phyloP scores from a whole-genome alignment of 2,888 invertebrate species.

The Drosophila prolongata region DNA sequence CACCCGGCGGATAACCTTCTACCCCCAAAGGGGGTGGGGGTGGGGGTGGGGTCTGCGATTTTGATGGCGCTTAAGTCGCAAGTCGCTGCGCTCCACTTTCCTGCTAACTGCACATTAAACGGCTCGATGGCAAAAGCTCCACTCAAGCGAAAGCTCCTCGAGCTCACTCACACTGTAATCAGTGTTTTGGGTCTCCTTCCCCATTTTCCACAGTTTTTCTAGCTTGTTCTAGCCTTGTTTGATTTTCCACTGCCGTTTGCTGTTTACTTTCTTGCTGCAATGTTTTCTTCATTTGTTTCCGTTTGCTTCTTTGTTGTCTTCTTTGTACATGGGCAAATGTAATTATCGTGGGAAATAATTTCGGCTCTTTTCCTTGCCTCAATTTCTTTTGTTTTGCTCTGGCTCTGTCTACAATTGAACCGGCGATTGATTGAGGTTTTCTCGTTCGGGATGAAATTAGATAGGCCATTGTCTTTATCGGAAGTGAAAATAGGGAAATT shows the following conservation, averaged over 20 bases:
- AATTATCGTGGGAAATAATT: slow-evolving; percentile 58
- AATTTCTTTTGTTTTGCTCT: slow-evolving; percentile 3
- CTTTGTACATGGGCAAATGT: slow-evolving; percentile 43
- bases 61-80: slow-evolving; percentile 36
- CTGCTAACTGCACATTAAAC: slow-evolving; percentile 71
- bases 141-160: slow-evolving; percentile 28
- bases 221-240: slow-evolving; percentile 15
- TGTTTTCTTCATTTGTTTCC: slow-evolving; percentile 37
- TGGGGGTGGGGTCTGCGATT: slow-evolving; percentile 1
- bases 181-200: background rate
- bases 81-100: slow-evolving; percentile 46
- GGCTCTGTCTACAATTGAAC: slow-evolving; percentile 24
- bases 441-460: slow-evolving; percentile 3
- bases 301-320: slow-evolving; percentile 47
- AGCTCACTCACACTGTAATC: slow-evolving; percentile 30
- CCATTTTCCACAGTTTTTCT: background rate
- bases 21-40: background rate
- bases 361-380: slow-evolving; percentile 27
- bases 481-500: background rate
- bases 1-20: background rate
- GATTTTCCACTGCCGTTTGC: slow-evolving; percentile 25
- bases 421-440: slow-evolving; percentile 53
- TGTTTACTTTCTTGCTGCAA: slow-evolving; percentile 17
- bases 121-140: slow-evolving; percentile 56
- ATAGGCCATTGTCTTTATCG: slow-evolving; percentile 2